Evolutionary conservation across 2,888 invertebrate genomes (phyloP).

Genomic region (Cancer borealis): DNA sequence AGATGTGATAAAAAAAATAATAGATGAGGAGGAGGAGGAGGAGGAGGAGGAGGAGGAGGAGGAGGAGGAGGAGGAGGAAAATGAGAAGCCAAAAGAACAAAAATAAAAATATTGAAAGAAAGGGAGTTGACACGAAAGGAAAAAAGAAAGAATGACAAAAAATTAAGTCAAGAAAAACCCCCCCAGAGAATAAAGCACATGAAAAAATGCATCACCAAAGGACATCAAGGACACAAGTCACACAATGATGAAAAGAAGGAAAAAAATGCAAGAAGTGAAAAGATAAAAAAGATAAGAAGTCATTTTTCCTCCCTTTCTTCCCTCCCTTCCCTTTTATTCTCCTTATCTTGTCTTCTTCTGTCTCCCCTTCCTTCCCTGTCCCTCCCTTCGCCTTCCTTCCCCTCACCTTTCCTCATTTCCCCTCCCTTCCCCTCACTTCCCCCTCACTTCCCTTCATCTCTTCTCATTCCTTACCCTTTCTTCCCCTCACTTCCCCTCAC

Average conservation of each 20-base stretch:
- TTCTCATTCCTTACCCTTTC: too few species aligned
- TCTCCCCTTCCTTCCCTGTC: not conserved
- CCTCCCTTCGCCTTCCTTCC: not conserved
- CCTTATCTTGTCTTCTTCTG: not conserved
- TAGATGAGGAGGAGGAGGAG: too few species aligned
- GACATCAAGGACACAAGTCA: not conserved
- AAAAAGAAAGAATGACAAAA: not conserved
- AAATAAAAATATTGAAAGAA: not conserved
- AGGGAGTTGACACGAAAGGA: not conserved
- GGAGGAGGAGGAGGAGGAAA: not conserved
- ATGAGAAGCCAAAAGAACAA: not conserved
- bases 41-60: not conserved
- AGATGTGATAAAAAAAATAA: conserved; percentile 20
- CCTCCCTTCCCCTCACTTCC: too few species aligned
- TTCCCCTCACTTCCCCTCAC: too few species aligned
- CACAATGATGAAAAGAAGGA: not conserved
- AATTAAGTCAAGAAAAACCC: too few species aligned
- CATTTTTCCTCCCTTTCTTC: not conserved
- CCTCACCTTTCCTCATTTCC: not conserved
- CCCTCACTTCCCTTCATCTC: too few species aligned
- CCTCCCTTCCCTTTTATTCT: not conserved
- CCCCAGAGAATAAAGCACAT: too few species aligned
- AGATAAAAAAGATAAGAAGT: too few species aligned
- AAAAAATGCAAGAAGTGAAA: not conserved
- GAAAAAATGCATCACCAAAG: not conserved